Percentiles rank a stretch among this genome's conserved stretches.
phyloP scores from a whole-genome alignment of 2,888 invertebrate genomes.

The Caenorhabditis macrosperma region DNA sequence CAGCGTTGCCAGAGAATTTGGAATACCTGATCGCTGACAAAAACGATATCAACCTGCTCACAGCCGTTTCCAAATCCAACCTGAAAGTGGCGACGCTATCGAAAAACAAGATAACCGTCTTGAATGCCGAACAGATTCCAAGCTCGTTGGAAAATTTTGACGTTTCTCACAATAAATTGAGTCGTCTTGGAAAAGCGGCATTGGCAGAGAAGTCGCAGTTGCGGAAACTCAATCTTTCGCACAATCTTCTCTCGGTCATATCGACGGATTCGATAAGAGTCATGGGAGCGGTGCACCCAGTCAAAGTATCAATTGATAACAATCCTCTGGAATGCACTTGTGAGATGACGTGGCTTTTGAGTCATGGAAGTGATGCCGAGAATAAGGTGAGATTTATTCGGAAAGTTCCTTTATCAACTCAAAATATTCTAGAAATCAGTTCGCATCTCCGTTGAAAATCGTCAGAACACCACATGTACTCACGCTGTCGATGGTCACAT shows the following conservation, averaged over 20 bases:
- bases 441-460: conserved; percentile 87
- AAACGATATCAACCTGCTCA: conserved; percentile 66
- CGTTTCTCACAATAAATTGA: conserved; percentile 54
- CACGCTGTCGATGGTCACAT: conserved; percentile 85
- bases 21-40: conserved; percentile 64
- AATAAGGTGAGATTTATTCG: neutral
- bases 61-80: conserved; percentile 45
- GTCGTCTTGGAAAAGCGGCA: conserved; percentile 47
- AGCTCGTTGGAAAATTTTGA: conserved; percentile 63
- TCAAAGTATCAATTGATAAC: conserved; percentile 82
- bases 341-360: conserved; percentile 92
- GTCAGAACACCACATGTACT: conserved; percentile 89
- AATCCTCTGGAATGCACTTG: conserved; percentile 92
- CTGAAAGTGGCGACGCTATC: conserved; percentile 60
- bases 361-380: conserved; percentile 69
- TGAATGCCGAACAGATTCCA: conserved; percentile 70
- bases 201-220: conserved; percentile 57
- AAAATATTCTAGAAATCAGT: conserved; percentile 3
- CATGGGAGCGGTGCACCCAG: conserved; percentile 56
- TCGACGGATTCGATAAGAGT: conserved; percentile 56
- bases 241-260: conserved; percentile 56
- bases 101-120: conserved; percentile 65
- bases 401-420: neutral
- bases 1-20: conserved; percentile 59
- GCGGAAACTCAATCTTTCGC: conserved; percentile 52